Base-by-base conservation (phyloP, 2,797 vertebrate species). In the Macrochelys suwanniensis region DNA sequence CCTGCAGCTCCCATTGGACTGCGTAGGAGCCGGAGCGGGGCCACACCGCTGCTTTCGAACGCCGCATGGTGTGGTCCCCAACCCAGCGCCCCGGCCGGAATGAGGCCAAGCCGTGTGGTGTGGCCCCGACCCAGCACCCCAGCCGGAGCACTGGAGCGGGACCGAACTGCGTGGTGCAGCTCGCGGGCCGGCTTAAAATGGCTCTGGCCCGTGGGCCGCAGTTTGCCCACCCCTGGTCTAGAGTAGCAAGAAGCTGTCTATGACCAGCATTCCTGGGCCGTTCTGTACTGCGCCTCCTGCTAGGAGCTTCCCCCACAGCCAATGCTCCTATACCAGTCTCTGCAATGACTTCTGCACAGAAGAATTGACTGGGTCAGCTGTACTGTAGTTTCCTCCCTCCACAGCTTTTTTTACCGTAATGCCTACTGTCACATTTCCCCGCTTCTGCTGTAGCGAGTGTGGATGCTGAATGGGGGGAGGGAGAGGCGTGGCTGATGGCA, bases 301-400 rank as follows among this genome's bases (percentile, higher is more conserved):
- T 51, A 49, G 65, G 89, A 89, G 10, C 11, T 71, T 45, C 68
- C 53, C 2, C 45, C 17, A 80, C 77, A 49, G n/a, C 47, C 84
- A 54, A 45, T 1, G 9, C 50, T 71, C 59, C 13, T 56, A 33
- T 31, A 26, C 61, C 50, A 45, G 42, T 11, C 17, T 65, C 85
- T 88, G 37, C 50, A 84, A 47, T 8, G 26, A 11, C 28, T 68
- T 86, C 59, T 42, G n/a, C 80, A 81, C 68, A 71, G 80, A 77
- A 84, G 59, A 57, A 23, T 71, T 71, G 49, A 25, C 5, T 2
- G 0, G 65, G 6, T 13, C 17, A 49, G 80, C 49, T 23, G 0
- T 6, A 5, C 51, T 23, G 0, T 6, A 5, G 0, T 9, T 5
- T 19, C 51, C 45, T 42, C 0, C 21, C 49, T 57, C 1, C 1